Evolutionary conservation across 1,140 invertebrate genomes (phyloP).

Genomic region (Hyles euphorbiae): DNA sequence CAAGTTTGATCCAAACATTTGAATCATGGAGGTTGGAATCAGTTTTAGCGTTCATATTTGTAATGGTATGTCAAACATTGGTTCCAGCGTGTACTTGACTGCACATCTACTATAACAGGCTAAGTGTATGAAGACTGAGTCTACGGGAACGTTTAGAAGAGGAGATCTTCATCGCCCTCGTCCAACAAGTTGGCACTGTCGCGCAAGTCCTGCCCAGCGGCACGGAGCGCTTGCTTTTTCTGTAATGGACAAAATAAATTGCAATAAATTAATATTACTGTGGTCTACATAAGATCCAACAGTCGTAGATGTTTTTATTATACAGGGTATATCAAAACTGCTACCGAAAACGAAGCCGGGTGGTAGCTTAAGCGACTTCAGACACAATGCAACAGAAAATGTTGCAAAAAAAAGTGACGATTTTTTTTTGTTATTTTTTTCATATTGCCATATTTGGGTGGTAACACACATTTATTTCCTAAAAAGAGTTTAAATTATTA

Average conservation of each 20-base stretch:
- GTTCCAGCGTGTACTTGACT: conserved; percentile 17
- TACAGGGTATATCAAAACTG: too few species aligned
- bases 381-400: too few species aligned
- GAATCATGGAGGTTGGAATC: too few species aligned
- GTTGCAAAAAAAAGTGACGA: too few species aligned
- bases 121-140: conserved; percentile 19
- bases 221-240: conserved; percentile 71
- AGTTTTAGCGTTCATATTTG: neutral
- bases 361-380: too few species aligned
- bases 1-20: too few species aligned
- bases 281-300: neutral
- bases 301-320: too few species aligned
- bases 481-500: too few species aligned
- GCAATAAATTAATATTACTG: conserved; percentile 8
- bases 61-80: neutral
- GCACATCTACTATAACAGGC: conserved; percentile 33
- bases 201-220: conserved; percentile 73
- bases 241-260: conserved; percentile 30
- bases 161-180: conserved; percentile 94
- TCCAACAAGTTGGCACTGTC: conserved; percentile 87
- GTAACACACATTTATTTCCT: too few species aligned
- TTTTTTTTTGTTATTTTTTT: too few species aligned
- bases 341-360: too few species aligned
- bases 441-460: too few species aligned
- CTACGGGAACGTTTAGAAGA: conserved; percentile 82